A percentile compares a stretch with the other conserved stretches of the same genome.
Evolutionary conservation across 2,797 vertebrate genomes (phyloP).

Genomic region (Danio albolineatus): DNA sequence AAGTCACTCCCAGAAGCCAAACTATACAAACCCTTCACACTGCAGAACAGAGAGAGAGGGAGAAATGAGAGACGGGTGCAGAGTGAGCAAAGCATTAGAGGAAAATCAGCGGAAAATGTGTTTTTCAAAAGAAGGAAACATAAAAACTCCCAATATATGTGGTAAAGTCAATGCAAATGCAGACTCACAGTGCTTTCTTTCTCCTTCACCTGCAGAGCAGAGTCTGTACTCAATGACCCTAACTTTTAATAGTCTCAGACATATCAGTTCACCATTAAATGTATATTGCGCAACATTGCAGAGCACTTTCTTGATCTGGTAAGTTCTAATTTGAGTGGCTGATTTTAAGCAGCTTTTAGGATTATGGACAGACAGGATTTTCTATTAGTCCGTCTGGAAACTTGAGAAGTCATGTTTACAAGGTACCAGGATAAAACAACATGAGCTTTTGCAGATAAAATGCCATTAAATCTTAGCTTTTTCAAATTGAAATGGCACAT

Average conservation of each 20-base stretch:
- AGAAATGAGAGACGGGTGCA: not conserved
- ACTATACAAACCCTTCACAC: constrained; percentile 10
- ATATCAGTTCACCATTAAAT: not conserved
- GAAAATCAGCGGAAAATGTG: not conserved
- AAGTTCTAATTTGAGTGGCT: not conserved
- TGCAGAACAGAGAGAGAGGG: constrained; percentile 1
- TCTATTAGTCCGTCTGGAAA: not conserved
- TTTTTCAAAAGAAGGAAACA: not conserved
- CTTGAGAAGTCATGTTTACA: not conserved
- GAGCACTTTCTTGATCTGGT: not conserved
- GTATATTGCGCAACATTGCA: not conserved
- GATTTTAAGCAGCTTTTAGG: not conserved
- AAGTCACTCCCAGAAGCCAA: constrained; percentile 15
- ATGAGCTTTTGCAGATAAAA: not conserved
- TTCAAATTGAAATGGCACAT: not conserved
- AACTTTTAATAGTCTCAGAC: not conserved
- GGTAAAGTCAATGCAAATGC: constrained; percentile 2
- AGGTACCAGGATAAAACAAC: not conserved
- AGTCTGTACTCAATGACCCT: not conserved
- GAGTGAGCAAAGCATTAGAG: constrained; percentile 19
- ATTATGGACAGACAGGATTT: not conserved
- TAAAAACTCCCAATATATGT: not conserved
- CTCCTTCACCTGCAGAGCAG: not conserved
- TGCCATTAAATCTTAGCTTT: not conserved
- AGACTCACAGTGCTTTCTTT: not conserved